Evolutionary conservation across 2,797 vertebrate species (phyloP), one percentile per base, ranked within the genome.

Genomic region (Molothrus aeneus): DNA sequence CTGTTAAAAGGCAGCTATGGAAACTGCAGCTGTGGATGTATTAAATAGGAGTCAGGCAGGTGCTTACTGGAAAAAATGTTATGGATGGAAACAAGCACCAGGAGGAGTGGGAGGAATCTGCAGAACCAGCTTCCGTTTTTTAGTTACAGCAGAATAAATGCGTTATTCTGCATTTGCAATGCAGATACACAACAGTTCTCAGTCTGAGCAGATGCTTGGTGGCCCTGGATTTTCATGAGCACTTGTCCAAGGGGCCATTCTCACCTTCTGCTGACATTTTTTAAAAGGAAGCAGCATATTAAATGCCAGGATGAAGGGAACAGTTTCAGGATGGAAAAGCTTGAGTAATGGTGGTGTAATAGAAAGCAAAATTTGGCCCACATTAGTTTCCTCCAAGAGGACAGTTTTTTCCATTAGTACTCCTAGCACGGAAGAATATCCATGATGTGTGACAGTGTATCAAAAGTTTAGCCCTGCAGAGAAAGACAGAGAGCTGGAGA

Each of bases 11-110:
- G 85, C 90, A 95, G 88, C 90, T 94, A 95, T 95, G 93, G 96
- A 96, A 97, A 96, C 90, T 94, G 91, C 96, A 97, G 95, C 96
- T 97, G 94, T 89, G 95, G 86, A 93, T 93, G 80, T 93, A 95
- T 96, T 92, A 97, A 95, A 94, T 74, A 90, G 57, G 94, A 96
- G 86, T 91, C 83, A 94, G 92, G 96, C 95, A 96, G 96, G 95
- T 96, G 94, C 91, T 94, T 92, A 93, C 83, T 96, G 95, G 95
- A 96, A 95, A 96, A 96, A 96, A 95, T 56, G 86, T 95, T 96
- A 69, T 12, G 93, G 96, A 90, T 95, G 93, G 92, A 96, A 96
- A 95, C 80, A 97, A 95, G 96, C 90, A 95, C 80, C 93, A 94
- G 88, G 90, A 93, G 95, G 90, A 90, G 95, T 94, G 94, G 95